Evolutionary conservation across 2,113 vertebrate genomes (phyloP).

Genomic region (Corynorhinus townsendii): DNA sequence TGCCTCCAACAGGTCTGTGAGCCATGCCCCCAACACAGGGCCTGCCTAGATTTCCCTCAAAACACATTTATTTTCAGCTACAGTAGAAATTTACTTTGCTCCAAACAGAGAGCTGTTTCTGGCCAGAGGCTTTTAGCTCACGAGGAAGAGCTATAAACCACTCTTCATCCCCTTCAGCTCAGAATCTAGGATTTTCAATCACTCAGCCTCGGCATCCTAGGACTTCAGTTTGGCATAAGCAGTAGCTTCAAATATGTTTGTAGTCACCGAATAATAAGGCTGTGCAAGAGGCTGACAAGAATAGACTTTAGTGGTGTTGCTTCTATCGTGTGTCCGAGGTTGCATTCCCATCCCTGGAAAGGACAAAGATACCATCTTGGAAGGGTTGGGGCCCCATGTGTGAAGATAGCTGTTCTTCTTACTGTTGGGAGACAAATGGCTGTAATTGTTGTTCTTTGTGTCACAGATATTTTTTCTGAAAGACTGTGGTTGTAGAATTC

Average conservation of each 20-base stretch:
- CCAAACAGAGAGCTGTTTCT: conserved; percentile 38
- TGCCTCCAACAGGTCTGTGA: neutral
- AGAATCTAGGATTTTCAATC: conserved; percentile 50
- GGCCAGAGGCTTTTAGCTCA: conserved; percentile 46
- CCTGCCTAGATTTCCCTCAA: neutral
- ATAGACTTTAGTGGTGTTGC: neutral
- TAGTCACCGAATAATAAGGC: conserved; percentile 25
- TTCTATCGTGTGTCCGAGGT: neutral
- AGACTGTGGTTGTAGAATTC: neutral
- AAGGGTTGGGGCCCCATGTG: neutral
- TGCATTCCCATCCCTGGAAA: neutral
- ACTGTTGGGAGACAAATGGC: neutral
- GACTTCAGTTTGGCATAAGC: conserved; percentile 17
- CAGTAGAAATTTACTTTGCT: conserved; percentile 52
- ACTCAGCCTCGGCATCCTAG: neutral
- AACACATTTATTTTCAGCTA: conserved; percentile 61
- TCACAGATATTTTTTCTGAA: neutral
- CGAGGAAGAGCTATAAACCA: conserved; percentile 49
- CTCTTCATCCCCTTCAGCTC: neutral
- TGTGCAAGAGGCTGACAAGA: neutral
- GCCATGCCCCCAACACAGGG: neutral
- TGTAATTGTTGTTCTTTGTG: neutral
- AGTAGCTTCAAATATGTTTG: neutral
- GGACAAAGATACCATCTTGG: neutral
- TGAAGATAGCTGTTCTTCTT: neutral